phyloP scores from a whole-genome alignment of 2,888 invertebrate genomes.

The Subacronicta megacephala region DNA sequence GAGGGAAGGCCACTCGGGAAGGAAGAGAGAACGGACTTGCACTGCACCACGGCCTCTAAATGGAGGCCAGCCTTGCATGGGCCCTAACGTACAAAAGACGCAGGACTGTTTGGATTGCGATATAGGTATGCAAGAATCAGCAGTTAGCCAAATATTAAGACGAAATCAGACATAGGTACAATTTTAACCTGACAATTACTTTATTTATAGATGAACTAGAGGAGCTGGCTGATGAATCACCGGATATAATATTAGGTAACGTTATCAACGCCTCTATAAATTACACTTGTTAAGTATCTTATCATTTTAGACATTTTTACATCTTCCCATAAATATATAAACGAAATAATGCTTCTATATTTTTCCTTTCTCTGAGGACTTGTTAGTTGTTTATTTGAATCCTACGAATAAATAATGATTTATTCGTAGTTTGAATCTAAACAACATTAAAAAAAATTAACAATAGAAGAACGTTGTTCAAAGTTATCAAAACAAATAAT shows the following conservation, averaged over 20 bases:
- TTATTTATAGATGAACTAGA: slow-evolving; percentile 72
- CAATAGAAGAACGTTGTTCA: too few relatives aligned
- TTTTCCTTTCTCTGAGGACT: too few relatives aligned
- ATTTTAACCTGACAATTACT: slow-evolving; percentile 65
- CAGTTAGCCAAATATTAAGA: background rate
- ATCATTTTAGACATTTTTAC: too few relatives aligned
- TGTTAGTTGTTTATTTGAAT: too few relatives aligned
- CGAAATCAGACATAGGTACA: background rate
- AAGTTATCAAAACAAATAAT: background rate
- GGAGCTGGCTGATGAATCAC: slow-evolving; percentile 83
- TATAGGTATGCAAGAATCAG: slow-evolving; percentile 69
- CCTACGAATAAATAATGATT: too few relatives aligned
- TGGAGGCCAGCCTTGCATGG: slow-evolving; percentile 96
- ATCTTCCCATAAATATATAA: too few relatives aligned
- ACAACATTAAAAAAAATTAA: too few relatives aligned
- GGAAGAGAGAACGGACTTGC: slow-evolving; percentile 95
- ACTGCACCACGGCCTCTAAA: slow-evolving; percentile 97
- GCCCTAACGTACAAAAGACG: slow-evolving; percentile 94
- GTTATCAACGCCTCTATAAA: background rate
- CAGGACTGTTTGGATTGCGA: slow-evolving; percentile 94
- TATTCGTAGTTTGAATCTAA: too few relatives aligned
- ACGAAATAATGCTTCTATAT: too few relatives aligned
- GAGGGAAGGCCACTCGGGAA: slow-evolving; percentile 91
- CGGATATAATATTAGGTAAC: slow-evolving; percentile 78
- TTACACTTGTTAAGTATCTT: too few relatives aligned